Evolutionary conservation across 2,797 vertebrate genomes (phyloP).

Genomic region (Centropyge bicolor): DNA sequence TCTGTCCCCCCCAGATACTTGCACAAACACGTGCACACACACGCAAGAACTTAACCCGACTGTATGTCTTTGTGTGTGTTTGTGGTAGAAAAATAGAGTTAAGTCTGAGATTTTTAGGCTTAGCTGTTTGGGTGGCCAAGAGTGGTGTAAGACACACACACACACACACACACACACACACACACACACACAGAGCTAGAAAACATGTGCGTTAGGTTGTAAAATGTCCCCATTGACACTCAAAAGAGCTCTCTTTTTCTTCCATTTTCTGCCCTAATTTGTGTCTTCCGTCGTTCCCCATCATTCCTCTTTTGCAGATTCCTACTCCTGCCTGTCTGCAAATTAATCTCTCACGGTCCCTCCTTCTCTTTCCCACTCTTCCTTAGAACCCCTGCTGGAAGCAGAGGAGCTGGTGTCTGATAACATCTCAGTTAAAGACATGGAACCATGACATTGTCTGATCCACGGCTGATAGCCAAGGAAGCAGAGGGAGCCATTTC

Average conservation of each 20-base stretch:
- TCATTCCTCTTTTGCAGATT: conserved; percentile 26
- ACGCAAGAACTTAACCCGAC: conserved; percentile 16
- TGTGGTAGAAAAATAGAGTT: conserved; percentile 29
- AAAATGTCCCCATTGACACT: conserved; percentile 30
- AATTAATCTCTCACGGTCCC: conserved; percentile 52
- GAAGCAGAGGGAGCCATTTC: conserved; percentile 17
- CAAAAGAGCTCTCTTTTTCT: conserved; percentile 35
- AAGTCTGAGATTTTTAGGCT: conserved; percentile 41
- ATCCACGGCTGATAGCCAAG: conserved; percentile 47
- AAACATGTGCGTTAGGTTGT: conserved; percentile 5
- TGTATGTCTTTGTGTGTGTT: conserved; percentile 16
- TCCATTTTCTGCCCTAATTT: conserved; percentile 53
- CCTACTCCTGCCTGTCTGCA: conserved; percentile 39
- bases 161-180: conserved; percentile 8
- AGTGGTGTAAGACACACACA: conserved; percentile 18
- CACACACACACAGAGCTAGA: neutral
- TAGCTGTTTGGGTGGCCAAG: conserved; percentile 42
- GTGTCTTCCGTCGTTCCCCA: conserved; percentile 32
- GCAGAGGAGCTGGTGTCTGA: conserved; percentile 55
- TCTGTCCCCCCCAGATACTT: conserved; percentile 21
- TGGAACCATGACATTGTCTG: conserved; percentile 57
- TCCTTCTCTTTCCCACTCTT: conserved; percentile 44
- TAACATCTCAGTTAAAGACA: conserved; percentile 65
- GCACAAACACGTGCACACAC: conserved; percentile 34
- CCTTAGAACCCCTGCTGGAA: conserved; percentile 69